These are phyloP conservation scores for Danio choprae DNA, from an alignment of 2,797 vertebrate genomes.

Conservation along the genomic window DNA sequence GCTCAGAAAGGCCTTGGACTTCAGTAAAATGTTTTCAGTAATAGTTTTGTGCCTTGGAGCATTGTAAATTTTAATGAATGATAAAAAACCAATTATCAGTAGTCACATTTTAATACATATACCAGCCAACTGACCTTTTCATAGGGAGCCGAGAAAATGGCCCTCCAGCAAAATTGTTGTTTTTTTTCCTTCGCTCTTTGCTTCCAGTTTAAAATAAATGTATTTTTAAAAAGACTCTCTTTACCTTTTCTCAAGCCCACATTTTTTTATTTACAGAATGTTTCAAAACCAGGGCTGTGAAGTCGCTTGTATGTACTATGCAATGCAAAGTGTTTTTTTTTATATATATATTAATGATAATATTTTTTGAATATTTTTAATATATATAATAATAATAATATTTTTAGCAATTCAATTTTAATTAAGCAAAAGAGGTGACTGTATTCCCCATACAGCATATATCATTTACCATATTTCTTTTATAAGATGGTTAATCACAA, in stretches of 20 bases:
- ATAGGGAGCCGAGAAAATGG: slow-evolving; percentile 71
- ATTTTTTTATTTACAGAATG: neutral
- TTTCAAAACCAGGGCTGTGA: too few relatives aligned
- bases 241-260: slow-evolving; percentile 2
- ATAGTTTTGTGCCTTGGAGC: slow-evolving; percentile 79
- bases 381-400: too few relatives aligned
- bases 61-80: slow-evolving; percentile 80
- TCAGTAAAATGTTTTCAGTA: slow-evolving; percentile 74
- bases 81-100: slow-evolving; percentile 83
- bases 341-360: too few relatives aligned
- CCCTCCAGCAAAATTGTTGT: slow-evolving; percentile 65
- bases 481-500: too few relatives aligned
- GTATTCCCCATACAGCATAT: too few relatives aligned
- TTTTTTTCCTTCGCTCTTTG: slow-evolving; percentile 26
- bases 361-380: too few relatives aligned
- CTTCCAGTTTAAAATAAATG: slow-evolving; percentile 15
- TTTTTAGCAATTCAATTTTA: too few relatives aligned
- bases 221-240: neutral
- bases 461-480: too few relatives aligned
- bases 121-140: slow-evolving; percentile 76
- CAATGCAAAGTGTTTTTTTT: too few relatives aligned
- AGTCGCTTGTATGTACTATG: too few relatives aligned
- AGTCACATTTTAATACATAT: slow-evolving; percentile 73
- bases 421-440: too few relatives aligned
- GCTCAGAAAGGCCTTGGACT: slow-evolving; percentile 53